Evolutionary conservation across 2,113 vertebrate genomes (phyloP).

Genomic region (Oryzias melastigma): DNA sequence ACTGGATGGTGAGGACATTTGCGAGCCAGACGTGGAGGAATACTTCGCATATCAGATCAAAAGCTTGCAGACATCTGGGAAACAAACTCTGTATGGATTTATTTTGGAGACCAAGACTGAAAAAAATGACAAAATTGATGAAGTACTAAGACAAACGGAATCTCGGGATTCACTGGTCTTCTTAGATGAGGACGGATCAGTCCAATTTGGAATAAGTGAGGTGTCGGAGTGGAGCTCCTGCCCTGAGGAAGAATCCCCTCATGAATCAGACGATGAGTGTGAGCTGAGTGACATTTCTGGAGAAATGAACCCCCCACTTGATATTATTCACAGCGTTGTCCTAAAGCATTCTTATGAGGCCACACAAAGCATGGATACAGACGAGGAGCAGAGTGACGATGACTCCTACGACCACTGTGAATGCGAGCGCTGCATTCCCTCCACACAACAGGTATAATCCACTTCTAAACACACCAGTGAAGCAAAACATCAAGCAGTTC

Average conservation of each 20-base stretch:
- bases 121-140: not conserved
- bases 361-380: slow-evolving; percentile 46
- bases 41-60: slow-evolving; percentile 54
- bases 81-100: slow-evolving; percentile 31
- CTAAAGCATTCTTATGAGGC: slow-evolving; percentile 1
- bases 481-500: not conserved
- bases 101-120: slow-evolving; percentile 1
- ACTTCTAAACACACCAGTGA: not conserved
- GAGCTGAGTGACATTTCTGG: slow-evolving; percentile 12
- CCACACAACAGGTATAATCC: slow-evolving; percentile 63
- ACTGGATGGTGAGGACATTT: slow-evolving; percentile 12
- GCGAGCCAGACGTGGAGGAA: slow-evolving; percentile 50
- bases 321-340: slow-evolving; percentile 59
- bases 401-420: slow-evolving; percentile 67
- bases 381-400: slow-evolving; percentile 68
- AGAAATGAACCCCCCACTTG: slow-evolving; percentile 16
- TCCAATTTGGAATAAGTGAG: slow-evolving; percentile 19
- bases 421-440: slow-evolving; percentile 74
- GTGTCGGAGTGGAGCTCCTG: slow-evolving; percentile 18
- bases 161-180: not conserved
- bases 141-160: slow-evolving; percentile 8
- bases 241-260: not conserved
- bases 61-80: slow-evolving; percentile 36
- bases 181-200: slow-evolving; percentile 12
- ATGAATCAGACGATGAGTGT: slow-evolving; percentile 4